Percentiles rank a stretch among this genome's conserved stretches.
These are phyloP conservation scores for Tenebrio molitor DNA, from an alignment of 1,140 invertebrate genomes.

Conservation along the genomic window DNA sequence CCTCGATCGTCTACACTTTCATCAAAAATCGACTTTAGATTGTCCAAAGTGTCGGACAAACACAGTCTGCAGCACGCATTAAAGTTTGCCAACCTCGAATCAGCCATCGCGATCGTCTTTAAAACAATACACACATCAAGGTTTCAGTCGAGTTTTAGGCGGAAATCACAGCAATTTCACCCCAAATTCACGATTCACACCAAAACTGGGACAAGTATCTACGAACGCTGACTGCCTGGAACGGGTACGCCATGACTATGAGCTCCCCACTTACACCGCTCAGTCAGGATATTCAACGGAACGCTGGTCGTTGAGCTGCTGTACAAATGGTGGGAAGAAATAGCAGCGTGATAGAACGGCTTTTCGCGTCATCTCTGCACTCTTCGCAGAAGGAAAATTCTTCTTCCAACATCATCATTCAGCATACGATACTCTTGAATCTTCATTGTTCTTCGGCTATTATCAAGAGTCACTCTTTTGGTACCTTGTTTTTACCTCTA, in stretches of 20 bases:
- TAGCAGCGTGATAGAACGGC: slow-evolving; percentile 3
- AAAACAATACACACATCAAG: background rate
- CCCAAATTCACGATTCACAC: background rate
- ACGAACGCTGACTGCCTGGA: slow-evolving; percentile 42
- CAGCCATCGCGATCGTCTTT: slow-evolving; percentile 49
- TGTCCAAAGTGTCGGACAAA: slow-evolving; percentile 57
- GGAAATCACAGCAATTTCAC: background rate
- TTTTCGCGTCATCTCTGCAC: slow-evolving; percentile 6
- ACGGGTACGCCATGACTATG: slow-evolving; percentile 44
- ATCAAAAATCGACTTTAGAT: slow-evolving; percentile 60
- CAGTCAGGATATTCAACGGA: slow-evolving; percentile 31
- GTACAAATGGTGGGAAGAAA: slow-evolving; percentile 34
- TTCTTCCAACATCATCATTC: background rate
- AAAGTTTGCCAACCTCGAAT: slow-evolving; percentile 52
- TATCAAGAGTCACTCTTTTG: background rate
- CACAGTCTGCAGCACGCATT: slow-evolving; percentile 62
- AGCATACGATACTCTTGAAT: background rate
- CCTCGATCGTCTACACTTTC: slow-evolving; percentile 47
- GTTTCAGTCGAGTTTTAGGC: background rate
- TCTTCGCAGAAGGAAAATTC: slow-evolving; percentile 26
- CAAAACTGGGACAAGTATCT: slow-evolving; percentile 26
- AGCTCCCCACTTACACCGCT: slow-evolving; percentile 7
- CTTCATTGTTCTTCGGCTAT: background rate
- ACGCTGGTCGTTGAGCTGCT: slow-evolving; percentile 25
- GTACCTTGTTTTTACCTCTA: slow-evolving; percentile 9